Evolutionary conservation across 2,797 vertebrate species (phyloP).

Genomic region (Glossophaga mutica): DNA sequence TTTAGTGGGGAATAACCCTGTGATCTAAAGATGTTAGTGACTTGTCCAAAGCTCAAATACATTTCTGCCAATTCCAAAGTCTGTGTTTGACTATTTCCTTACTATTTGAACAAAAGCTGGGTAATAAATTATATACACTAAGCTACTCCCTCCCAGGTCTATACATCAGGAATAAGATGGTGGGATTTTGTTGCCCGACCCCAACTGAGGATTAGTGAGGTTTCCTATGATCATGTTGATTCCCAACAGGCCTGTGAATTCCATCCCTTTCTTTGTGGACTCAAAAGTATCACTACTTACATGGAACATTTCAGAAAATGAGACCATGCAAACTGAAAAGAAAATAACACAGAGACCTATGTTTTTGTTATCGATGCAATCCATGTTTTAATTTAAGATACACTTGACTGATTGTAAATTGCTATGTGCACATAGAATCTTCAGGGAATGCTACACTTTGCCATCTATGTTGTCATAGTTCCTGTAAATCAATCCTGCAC

Average conservation of each 20-base stretch:
- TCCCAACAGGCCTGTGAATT: neutral
- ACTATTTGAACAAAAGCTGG: neutral
- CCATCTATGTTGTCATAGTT: neutral
- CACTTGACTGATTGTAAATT: slow-evolving; percentile 40
- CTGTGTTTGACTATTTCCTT: neutral
- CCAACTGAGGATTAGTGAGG: neutral
- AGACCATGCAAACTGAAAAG: neutral
- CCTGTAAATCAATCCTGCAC: slow-evolving; percentile 36
- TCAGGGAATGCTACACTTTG: slow-evolving; percentile 26
- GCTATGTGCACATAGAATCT: neutral
- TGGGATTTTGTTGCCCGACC: neutral
- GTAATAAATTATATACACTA: neutral
- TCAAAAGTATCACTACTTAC: neutral
- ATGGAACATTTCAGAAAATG: neutral
- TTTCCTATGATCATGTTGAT: neutral
- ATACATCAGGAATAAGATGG: neutral
- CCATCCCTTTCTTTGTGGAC: neutral
- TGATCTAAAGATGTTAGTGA: neutral
- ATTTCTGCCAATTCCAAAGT: neutral
- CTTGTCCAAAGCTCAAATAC: neutral
- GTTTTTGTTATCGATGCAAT: neutral
- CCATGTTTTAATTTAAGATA: slow-evolving; percentile 51
- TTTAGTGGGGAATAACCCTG: neutral
- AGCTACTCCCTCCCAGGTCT: neutral
- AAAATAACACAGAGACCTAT: slow-evolving; percentile 9